Evolutionary conservation across 2,797 vertebrate species (phyloP).

Genomic region (Cossypha niveicapilla): DNA sequence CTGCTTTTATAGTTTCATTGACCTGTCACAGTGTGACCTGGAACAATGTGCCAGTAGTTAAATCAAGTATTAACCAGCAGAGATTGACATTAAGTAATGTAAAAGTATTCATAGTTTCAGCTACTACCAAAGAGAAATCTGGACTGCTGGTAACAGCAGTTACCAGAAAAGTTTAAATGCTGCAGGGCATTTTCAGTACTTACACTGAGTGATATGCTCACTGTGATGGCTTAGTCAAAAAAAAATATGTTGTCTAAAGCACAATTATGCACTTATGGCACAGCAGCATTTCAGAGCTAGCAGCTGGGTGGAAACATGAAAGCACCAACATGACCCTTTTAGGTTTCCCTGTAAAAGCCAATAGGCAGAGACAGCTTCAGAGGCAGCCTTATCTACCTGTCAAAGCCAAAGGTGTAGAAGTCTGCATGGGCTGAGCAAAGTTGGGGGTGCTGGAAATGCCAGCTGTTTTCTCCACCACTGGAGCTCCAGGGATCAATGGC

Average conservation of each 20-base stretch:
- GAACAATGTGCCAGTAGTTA: background rate
- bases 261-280: background rate
- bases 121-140: background rate
- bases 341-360: background rate
- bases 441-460: background rate
- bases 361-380: background rate
- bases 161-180: background rate
- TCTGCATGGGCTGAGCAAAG: background rate
- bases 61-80: background rate
- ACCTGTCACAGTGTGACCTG: background rate
- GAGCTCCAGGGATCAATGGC: background rate
- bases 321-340: background rate
- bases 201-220: background rate
- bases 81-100: background rate
- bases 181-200: background rate
- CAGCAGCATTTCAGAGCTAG: background rate
- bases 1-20: background rate
- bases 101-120: background rate
- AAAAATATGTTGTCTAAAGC: background rate
- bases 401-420: background rate
- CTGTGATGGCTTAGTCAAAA: background rate
- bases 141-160: background rate
- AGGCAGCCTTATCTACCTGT: background rate
- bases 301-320: background rate
- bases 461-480: background rate